Conservation (phyloP, 2,888 invertebrate species). For the Alloplasta piceator region DNA sequence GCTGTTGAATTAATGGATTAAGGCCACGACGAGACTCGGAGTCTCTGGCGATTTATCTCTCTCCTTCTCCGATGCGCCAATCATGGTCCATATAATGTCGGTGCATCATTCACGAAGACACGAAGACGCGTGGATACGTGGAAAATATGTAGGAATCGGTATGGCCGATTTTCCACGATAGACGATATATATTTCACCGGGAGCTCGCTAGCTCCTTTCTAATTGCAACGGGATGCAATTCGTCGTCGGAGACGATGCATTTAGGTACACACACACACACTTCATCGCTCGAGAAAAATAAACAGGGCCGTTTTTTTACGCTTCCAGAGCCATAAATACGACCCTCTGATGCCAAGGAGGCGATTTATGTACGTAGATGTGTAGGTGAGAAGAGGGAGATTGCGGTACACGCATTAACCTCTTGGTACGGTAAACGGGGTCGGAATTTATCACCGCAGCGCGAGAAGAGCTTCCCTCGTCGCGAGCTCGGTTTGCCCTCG, state of each 20-base stretch:
- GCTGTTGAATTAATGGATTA: slow-evolving; percentile 47
- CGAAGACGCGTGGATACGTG: neutral
- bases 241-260: slow-evolving; percentile 9
- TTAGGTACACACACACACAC: slow-evolving; percentile 1
- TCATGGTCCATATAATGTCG: slow-evolving; percentile 2
- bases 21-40: slow-evolving; percentile 24
- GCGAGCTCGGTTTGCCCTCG: slow-evolving; percentile 36
- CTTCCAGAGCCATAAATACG: too few relatives aligned
- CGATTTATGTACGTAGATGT: neutral
- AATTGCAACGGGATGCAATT: slow-evolving; percentile 57
- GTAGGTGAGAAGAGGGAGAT: neutral
- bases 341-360: too few relatives aligned
- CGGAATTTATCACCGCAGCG: slow-evolving; percentile 55
- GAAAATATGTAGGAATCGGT: slow-evolving; percentile 42
- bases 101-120: neutral
- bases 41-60: neutral
- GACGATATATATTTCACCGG: neutral
- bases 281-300: too few relatives aligned
- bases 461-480: slow-evolving; percentile 42
- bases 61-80: neutral
- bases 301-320: too few relatives aligned
- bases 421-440: slow-evolving; percentile 47
- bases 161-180: slow-evolving; percentile 47
- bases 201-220: slow-evolving; percentile 56
- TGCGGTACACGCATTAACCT: slow-evolving; percentile 47